Percentiles rank a stretch among this genome's conserved stretches.
phyloP scores from a whole-genome alignment of 2,888 invertebrate genomes.

The Sceliomorpha sp. region DNA sequence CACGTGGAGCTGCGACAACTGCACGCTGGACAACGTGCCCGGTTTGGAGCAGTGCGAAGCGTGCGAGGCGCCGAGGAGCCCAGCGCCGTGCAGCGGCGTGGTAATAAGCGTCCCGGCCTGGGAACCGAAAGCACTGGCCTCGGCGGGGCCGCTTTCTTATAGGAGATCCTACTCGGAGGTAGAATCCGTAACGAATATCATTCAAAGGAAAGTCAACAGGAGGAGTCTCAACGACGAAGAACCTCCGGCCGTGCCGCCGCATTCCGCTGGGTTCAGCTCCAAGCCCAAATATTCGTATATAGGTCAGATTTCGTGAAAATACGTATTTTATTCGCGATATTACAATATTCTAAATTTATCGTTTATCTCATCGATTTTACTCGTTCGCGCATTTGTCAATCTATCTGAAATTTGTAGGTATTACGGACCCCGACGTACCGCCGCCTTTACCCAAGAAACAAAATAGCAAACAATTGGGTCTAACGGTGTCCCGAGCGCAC shows the following conservation, averaged over 20 bases:
- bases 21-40: constrained; percentile 88
- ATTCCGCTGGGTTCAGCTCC: constrained; percentile 76
- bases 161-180: constrained; percentile 80
- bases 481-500: constrained; percentile 64
- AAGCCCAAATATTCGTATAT: constrained; percentile 76
- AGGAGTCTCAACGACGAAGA: constrained; percentile 82
- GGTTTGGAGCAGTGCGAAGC: constrained; percentile 87
- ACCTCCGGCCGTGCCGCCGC: constrained; percentile 82
- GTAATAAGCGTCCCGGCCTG: constrained; percentile 81
- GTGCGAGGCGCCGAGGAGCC: constrained; percentile 86
- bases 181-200: constrained; percentile 75
- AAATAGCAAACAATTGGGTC: constrained; percentile 68
- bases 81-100: constrained; percentile 80
- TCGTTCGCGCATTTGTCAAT: no score
- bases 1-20: constrained; percentile 87
- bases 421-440: constrained; percentile 76
- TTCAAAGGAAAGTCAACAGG: constrained; percentile 80
- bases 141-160: constrained; percentile 76
- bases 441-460: constrained; percentile 78
- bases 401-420: no score
- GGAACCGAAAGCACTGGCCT: constrained; percentile 76
- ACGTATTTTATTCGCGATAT: no score
- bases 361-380: no score
- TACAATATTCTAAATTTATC: no score
- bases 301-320: no score